These are phyloP conservation scores for Lanius ludovicianus DNA, from an alignment of 2,113 vertebrate species.

Conservation along the genomic window DNA sequence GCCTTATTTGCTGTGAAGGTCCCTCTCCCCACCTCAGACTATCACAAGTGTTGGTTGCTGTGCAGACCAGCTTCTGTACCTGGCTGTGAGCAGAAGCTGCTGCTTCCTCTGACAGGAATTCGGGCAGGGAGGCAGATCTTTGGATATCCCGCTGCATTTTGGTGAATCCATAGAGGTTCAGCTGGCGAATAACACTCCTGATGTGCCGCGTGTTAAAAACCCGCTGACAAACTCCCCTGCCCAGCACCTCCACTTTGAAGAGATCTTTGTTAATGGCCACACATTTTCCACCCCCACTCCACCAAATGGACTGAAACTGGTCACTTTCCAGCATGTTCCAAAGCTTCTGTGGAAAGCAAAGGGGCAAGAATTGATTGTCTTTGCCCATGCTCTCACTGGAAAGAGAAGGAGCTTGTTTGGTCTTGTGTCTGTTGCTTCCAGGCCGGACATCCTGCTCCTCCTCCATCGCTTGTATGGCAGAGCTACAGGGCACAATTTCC, in stretches of 20 bases:
- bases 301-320: background rate
- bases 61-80: background rate
- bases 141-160: rapidly evolving
- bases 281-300: background rate
- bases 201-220: background rate
- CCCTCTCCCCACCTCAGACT: background rate
- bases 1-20: background rate
- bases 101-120: background rate
- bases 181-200: background rate
- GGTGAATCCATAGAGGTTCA: background rate
- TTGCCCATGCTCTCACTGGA: rapidly evolving
- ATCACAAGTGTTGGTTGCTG: rapidly evolving
- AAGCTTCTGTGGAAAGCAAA: background rate
- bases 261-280: background rate
- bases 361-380: background rate
- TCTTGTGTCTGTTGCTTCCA: background rate
- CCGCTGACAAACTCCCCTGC: background rate
- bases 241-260: background rate
- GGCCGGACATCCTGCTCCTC: rapidly evolving
- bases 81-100: background rate
- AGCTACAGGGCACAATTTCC: background rate
- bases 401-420: background rate
- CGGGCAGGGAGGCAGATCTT: background rate
- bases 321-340: background rate
- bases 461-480: background rate